Conservation (phyloP, 1,140 invertebrate species). For the Apocrypta bakeri region DNA sequence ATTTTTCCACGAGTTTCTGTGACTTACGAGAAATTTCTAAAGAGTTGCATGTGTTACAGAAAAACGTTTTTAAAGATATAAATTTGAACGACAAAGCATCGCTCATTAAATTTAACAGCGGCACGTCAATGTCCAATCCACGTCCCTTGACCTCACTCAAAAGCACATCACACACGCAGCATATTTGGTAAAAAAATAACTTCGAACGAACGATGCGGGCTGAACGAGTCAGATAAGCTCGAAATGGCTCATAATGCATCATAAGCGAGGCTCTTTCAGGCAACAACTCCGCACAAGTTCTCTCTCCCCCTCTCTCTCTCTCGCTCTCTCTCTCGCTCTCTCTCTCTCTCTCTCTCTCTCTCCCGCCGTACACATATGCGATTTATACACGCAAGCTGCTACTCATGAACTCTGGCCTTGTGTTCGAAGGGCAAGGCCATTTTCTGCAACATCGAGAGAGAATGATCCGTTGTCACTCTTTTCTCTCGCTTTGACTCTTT, state of each 20-base stretch:
- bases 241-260: slow-evolving; percentile 20
- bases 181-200: neutral
- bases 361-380: no score
- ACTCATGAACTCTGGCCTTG: slow-evolving; percentile 66
- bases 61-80: no score
- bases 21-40: neutral
- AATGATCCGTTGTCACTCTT: neutral
- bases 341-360: no score
- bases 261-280: neutral
- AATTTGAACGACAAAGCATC: neutral
- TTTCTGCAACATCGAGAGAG: slow-evolving; percentile 23
- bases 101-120: neutral
- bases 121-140: slow-evolving; percentile 11
- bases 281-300: no score
- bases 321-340: no score
- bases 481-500: slow-evolving; percentile 43
- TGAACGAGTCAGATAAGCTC: slow-evolving; percentile 28
- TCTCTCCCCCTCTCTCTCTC: neutral
- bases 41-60: neutral
- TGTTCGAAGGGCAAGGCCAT: slow-evolving; percentile 62
- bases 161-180: neutral
- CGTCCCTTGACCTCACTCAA: slow-evolving; percentile 4
- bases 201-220: neutral
- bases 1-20: no score
- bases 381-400: neutral